Percentiles rank a stretch among this genome's conserved stretches.
phyloP scores from a whole-genome alignment of 2,113 vertebrate genomes.

The Catharus fuscescens region DNA sequence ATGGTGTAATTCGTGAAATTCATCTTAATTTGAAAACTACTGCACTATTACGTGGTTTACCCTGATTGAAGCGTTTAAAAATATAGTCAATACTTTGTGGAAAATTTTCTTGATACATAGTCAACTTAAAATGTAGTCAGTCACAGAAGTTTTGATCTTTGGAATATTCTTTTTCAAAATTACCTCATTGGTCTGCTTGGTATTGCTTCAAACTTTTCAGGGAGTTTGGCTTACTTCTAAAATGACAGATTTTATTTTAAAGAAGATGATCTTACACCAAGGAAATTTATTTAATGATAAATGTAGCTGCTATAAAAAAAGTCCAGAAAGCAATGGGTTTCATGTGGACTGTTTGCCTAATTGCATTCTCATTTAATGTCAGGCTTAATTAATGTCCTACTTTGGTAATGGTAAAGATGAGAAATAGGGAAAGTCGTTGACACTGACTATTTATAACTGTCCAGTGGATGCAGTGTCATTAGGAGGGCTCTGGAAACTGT shows the following conservation, averaged over 20 bases:
- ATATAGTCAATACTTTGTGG: neutral
- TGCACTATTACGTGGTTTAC: neutral
- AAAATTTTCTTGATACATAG: neutral
- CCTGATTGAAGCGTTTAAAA: neutral
- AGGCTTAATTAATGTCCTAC: slow-evolving; percentile 34
- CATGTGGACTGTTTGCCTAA: neutral
- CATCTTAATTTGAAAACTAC: neutral
- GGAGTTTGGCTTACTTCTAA: neutral
- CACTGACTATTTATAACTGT: neutral
- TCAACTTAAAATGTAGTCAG: neutral
- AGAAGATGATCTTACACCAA: neutral
- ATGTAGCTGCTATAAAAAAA: slow-evolving; percentile 2
- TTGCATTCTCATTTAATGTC: slow-evolving; percentile 32
- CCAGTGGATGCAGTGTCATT: neutral
- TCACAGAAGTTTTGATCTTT: neutral
- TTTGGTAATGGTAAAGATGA: neutral
- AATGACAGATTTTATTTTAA: neutral
- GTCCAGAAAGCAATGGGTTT: slow-evolving; percentile 4
- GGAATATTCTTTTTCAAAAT: neutral
- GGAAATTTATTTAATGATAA: neutral
- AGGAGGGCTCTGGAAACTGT: neutral
- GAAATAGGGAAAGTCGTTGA: neutral
- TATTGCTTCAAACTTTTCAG: neutral
- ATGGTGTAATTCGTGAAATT: neutral
- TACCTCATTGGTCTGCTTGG: neutral